phyloP scores from a whole-genome alignment of 2,888 invertebrate genomes.

The Heliconius charithonia region DNA sequence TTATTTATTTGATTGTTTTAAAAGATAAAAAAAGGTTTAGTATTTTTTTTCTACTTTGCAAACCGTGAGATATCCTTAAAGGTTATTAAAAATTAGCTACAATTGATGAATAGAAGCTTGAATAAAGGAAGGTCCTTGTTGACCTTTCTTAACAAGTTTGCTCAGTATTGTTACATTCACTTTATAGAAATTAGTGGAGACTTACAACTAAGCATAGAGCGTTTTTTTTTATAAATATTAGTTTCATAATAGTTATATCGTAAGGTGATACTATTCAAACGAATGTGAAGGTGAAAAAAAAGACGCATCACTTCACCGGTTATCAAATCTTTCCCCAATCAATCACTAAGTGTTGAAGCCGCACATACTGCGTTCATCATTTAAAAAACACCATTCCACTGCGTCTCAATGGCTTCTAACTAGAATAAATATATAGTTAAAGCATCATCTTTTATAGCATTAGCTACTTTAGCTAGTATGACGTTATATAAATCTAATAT shows the following conservation, averaged over 20 bases:
- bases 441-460: neutral
- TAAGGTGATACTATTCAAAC: neutral
- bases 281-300: neutral
- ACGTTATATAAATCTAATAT: neutral
- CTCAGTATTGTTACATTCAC: neutral
- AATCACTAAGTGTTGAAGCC: neutral
- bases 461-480: neutral
- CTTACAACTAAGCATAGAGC: too few relatives aligned
- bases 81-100: neutral
- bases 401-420: neutral
- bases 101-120: neutral
- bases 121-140: conserved; percentile 15
- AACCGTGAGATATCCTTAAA: too few relatives aligned
- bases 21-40: too few relatives aligned
- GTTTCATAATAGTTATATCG: neutral
- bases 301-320: too few relatives aligned
- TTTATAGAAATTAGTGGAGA: too few relatives aligned
- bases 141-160: neutral
- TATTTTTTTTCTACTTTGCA: too few relatives aligned
- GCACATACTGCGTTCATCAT: too few relatives aligned
- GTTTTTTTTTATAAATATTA: neutral
- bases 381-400: neutral
- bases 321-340: neutral
- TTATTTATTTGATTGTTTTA: too few relatives aligned
- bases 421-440: neutral